phyloP scores from a whole-genome alignment of 2,888 invertebrate species.

The Octonoba sinensis region DNA sequence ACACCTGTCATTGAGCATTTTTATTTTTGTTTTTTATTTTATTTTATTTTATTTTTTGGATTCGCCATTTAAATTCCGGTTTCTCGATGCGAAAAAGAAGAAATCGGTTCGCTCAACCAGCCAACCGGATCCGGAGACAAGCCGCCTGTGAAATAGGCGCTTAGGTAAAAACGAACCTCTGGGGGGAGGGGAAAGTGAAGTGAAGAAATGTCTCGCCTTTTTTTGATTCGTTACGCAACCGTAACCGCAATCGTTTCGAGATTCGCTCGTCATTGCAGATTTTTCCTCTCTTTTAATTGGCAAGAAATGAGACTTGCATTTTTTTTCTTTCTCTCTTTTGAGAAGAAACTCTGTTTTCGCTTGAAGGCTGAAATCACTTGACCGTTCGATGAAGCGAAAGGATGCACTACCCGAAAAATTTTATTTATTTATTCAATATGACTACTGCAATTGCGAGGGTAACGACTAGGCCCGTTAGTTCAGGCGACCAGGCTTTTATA shows the following conservation, averaged over 20 bases:
- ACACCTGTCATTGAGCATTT: slow-evolving; percentile 5
- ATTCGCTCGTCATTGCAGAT: no score
- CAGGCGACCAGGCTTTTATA: no score
- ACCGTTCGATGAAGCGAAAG: no score
- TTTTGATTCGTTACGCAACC: slow-evolving; percentile 13
- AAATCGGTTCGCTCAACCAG: slow-evolving; percentile 26
- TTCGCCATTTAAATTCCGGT: neutral
- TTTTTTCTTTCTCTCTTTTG: no score
- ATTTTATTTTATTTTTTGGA: neutral
- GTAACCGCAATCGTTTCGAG: slow-evolving; percentile 16
- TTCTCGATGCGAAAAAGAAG: slow-evolving; percentile 9
- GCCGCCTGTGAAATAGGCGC: slow-evolving; percentile 54
- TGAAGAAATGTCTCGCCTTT: slow-evolving; percentile 1
- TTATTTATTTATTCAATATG: no score
- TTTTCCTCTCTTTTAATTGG: no score
- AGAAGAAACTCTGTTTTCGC: no score
- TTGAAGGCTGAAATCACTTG: no score
- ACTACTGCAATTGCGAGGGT: no score
- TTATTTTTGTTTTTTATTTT: neutral
- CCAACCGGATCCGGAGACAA: slow-evolving; percentile 44
- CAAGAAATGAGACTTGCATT: no score
- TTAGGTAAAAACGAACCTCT: slow-evolving; percentile 37
- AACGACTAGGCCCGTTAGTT: no score
- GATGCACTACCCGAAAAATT: no score
- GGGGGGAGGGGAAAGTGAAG: slow-evolving; percentile 11